Evolutionary conservation across 2,888 invertebrate species (phyloP).

Genomic region (Epicampocera succincta): DNA sequence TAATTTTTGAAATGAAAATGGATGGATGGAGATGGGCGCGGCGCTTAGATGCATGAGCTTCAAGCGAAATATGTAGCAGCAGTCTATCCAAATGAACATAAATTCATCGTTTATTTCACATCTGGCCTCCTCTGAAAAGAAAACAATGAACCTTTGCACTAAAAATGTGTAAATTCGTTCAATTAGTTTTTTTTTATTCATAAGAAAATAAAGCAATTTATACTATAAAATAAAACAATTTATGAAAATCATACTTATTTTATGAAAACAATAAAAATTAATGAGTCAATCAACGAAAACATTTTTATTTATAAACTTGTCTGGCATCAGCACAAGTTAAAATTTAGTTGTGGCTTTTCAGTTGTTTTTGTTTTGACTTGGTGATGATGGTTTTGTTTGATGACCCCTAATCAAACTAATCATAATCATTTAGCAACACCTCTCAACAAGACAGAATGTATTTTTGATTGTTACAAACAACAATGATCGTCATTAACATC

Average conservation of each 20-base stretch:
- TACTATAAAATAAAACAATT: constrained; percentile 62
- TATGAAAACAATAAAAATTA: constrained; percentile 69
- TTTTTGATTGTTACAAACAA: constrained; percentile 68
- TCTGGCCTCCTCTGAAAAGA: background rate
- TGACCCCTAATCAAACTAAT: constrained; percentile 65
- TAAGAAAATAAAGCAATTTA: constrained; percentile 47
- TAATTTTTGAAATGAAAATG: no score
- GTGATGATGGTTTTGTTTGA: constrained; percentile 58
- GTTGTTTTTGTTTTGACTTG: background rate
- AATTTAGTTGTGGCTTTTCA: constrained; percentile 11
- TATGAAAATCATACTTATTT: constrained; percentile 69
- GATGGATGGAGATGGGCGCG: no score
- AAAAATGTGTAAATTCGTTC: constrained; percentile 65
- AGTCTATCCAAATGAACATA: background rate
- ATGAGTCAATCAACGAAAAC: constrained; percentile 67
- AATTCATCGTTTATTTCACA: background rate
- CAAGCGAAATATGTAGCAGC: no score
- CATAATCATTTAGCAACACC: constrained; percentile 66
- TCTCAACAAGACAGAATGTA: constrained; percentile 66
- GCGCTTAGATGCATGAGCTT: no score
- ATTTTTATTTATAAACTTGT: constrained; percentile 52
- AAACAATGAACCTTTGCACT: background rate
- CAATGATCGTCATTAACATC: constrained; percentile 26
- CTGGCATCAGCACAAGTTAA: constrained; percentile 43
- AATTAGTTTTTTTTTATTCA: constrained; percentile 48